Base-by-base conservation (phyloP, 2,888 invertebrate genomes). In the Plagiodera versicolora region DNA sequence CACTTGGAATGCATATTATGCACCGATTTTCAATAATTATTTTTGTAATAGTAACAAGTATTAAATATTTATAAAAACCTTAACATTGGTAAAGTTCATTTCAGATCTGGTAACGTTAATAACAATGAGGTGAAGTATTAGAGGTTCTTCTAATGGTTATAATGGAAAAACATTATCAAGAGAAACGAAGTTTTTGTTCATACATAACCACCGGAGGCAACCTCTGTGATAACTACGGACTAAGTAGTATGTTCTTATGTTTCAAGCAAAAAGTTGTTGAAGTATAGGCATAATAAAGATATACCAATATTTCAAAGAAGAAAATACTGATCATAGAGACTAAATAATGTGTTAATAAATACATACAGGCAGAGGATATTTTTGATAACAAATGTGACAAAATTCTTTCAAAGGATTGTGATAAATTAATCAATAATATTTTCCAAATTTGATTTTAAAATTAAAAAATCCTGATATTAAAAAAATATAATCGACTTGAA, bases 41-140 rank as follows among this genome's bases (percentile, higher is more conserved):
- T n/a, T 39, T 14, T 58, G 63, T 64, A 69, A 62, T 64, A 53
- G 58, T 59, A 60, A 65, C 56, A 68, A 63, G 48, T 65, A 61
- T 64, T 61, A 60, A 61, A 68, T 70, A 67, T 66, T 67, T 61
- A 64, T 67, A 67, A 66, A 68, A 66, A 56, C 63, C 68, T 66
- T 65, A 71, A 71, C 71, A 70, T 69, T 67, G 64, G 67, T 71
- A 63, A 56, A 64, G 39, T 66, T 59, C 53, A 60, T 56, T 65
- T 77, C 78, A 78, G 78, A 78, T 78, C 78, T 78, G 78, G 78
- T 76, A 77, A 77, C 77, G 70, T 74, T 74, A 73, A 76, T 61
- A 62, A 76, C 74, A 72, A 70, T 72, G 72, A 73, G 70, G 70
- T 72, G 68, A 63, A 61, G 49, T 59, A 60, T 45, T 56, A 46